These are phyloP conservation scores for Drosophila buzzatii DNA, from an alignment of 2,888 invertebrate genomes.

Conservation along the genomic window DNA sequence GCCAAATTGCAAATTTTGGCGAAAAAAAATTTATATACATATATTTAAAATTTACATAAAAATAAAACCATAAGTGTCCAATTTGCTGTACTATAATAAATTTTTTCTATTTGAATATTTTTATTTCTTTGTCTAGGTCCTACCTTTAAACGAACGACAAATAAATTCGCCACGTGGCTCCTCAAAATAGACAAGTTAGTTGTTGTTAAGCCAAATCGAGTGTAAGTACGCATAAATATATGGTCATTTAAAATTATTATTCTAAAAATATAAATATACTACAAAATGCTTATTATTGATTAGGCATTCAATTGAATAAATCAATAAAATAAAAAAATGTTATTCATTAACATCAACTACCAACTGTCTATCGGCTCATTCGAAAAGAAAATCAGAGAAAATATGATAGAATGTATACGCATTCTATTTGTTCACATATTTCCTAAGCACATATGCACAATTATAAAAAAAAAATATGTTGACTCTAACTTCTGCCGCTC, in stretches of 20 bases:
- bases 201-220: not conserved
- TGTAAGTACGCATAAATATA: constrained; percentile 8
- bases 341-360: too few species aligned
- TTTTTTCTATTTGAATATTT: constrained; percentile 40
- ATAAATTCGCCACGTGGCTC: constrained; percentile 47
- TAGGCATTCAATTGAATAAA: not conserved
- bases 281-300: not conserved
- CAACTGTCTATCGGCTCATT: too few species aligned
- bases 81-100: constrained; percentile 69
- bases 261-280: not conserved
- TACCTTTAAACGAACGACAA: constrained; percentile 51
- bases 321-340: too few species aligned
- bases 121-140: constrained; percentile 14
- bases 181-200: constrained; percentile 9
- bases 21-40: too few species aligned
- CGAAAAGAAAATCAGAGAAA: too few species aligned
- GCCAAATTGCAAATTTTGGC: too few species aligned
- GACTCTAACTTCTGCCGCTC: constrained; percentile 21
- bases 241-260: constrained; percentile 11
- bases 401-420: too few species aligned
- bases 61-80: constrained; percentile 72
- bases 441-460: constrained; percentile 18
- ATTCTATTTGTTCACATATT: too few species aligned
- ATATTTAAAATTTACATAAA: constrained; percentile 71
- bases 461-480: constrained; percentile 25